Evolutionary conservation across 2,888 invertebrate genomes (phyloP), one percentile per base, ranked within the genome.

Genomic region (Euproctis similis): DNA sequence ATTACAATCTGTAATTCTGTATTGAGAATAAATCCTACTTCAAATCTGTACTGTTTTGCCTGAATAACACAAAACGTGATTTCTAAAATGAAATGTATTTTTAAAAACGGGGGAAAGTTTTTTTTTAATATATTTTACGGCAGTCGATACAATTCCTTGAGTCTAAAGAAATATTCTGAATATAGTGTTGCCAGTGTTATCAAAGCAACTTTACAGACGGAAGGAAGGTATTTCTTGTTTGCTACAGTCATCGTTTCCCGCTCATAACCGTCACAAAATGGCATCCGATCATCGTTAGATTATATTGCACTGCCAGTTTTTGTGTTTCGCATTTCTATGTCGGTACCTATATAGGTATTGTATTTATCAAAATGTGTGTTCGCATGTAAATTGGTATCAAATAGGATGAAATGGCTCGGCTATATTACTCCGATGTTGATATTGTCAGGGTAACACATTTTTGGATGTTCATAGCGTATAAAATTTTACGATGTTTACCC

Each of bases 211-310:
- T 28, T 25, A 31, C 28, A 17, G 34, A n/a, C 7, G n/a, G 42
- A 34, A 59, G 59, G 56, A 59, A 60, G 57, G 61, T 55, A 54
- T 57, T 56, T 46, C 34, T n/a, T n/a, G n/a, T n/a, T n/a, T n/a
- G n/a, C n/a, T n/a, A n/a, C n/a, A n/a, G n/a, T n/a, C n/a, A n/a
- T n/a, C n/a, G n/a, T 66, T 61, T 62, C 56, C 58, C 27, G 34
- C 31, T 30, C 37, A 36, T 36, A 45, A 49, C 46, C 40, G 36
- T 37, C 31, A 36, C 46, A 43, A 44, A 57, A 60, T 53, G 46
- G 50, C 42, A 21, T 31, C 33, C 8, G 18, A 8, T 8, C 20
- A 38, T 46, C 39, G 39, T 44, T 40, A 26, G 39, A 30, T 30
- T 30, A 32, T 34, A 31, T 42, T 50, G 42, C 40, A 46, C 34